A percentile compares a stretch with the other conserved stretches of the same genome.
These are phyloP conservation scores for Hofmannophila pseudospretella DNA, from an alignment of 2,888 invertebrate species.

Conservation along the genomic window DNA sequence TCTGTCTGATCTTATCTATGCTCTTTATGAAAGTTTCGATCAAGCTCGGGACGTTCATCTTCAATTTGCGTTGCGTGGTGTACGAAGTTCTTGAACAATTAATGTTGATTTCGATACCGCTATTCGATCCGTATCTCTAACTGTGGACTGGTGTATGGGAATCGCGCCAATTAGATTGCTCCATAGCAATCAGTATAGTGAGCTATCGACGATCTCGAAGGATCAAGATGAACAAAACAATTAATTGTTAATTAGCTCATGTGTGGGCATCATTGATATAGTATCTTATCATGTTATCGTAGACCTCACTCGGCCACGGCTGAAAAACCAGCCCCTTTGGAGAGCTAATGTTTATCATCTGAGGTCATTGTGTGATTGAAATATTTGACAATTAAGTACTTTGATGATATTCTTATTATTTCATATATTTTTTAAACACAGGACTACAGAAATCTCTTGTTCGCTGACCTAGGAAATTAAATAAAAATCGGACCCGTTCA, in stretches of 20 bases:
- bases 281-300: too few relatives aligned
- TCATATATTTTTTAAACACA: too few relatives aligned
- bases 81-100: conserved; percentile 56
- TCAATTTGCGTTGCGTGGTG: conserved; percentile 16
- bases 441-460: too few relatives aligned
- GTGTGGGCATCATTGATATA: conserved; percentile 21
- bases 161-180: conserved; percentile 54
- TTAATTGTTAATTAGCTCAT: conserved; percentile 38
- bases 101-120: conserved; percentile 63
- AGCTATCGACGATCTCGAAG: conserved; percentile 18
- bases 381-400: too few relatives aligned
- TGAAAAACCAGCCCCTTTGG: too few relatives aligned
- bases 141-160: conserved; percentile 41
- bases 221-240: conserved; percentile 34
- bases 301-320: too few relatives aligned
- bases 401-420: too few relatives aligned
- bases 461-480: too few relatives aligned
- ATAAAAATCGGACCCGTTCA: too few relatives aligned
- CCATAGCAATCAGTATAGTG: conserved; percentile 29
- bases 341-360: too few relatives aligned
- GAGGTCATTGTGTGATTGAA: too few relatives aligned
- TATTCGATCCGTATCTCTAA: conserved; percentile 56
- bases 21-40: background rate
- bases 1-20: background rate
- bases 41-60: background rate